Evolutionary conservation across 30 jellyfish, hydroid and myxozoan species (phyloP), one percentile per base, ranked within the genome.

Genomic region (Clytia hemisphaerica): DNA sequence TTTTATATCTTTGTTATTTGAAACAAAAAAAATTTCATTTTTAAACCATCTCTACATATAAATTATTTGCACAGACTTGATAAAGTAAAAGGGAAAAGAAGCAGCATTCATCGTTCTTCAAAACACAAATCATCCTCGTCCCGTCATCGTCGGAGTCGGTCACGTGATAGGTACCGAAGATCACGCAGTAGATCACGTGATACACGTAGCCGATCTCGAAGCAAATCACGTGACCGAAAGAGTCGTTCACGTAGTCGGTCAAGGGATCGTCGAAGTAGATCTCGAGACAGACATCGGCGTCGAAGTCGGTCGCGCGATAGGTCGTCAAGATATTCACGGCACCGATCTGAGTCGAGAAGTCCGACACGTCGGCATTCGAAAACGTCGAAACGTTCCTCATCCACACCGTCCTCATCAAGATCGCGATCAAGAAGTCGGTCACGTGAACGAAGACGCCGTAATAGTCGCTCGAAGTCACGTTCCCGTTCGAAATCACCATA

Each of bases 151-250:
- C n/a, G n/a, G n/a, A n/a, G n/a, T 30, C 40, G 82, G 44, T 79
- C 93, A 48, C 74, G 45, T 26, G 83, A 71, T 60, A 31, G 92
- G 44, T 33, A 38, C 53, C 34, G 73, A 48, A 25, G 54, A 57
- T 57, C 70, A 25, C 70, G 70, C 42, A 57, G 51, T 57, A 28
- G 42, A 57, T 57, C 70, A 30, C 27, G n/a, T n/a, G n/a, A n/a
- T n/a, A 48, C 32, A 5, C 61, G 61, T 9, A 48, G 61, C 26
- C 61, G 78, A 15, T 65, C 78, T 4, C 81, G 77, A 2, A 47
- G 81, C 49, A 19, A 33, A 22, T 25, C 81, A n/a, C 22, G 35
- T 16, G 37, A 58, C 32, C 61, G 61, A 19, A 19, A 29, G 58
- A 25, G 37, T 21, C 71, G 37, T 3, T 21, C 30, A 24, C 71